Evolutionary conservation across 2,113 vertebrate genomes (phyloP), one percentile per base, ranked within the genome.

Genomic region (Mesocricetus auratus): DNA sequence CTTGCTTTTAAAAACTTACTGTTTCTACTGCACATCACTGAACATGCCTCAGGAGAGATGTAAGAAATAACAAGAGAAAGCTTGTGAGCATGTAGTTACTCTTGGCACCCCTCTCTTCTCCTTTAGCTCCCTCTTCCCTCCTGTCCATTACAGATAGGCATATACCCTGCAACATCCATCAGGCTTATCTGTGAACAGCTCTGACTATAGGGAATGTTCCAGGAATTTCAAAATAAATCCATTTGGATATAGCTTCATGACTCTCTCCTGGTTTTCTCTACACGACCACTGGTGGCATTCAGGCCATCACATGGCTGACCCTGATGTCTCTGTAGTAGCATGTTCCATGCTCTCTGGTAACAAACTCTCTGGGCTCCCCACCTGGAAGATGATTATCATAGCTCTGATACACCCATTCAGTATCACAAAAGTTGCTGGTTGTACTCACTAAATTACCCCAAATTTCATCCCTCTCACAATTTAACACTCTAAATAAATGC

Each of bases 401-500:
- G 75, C 42, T 94, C 47, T n/a, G 13, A 24, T 22, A 39, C 4
- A 5, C 74, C 78, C 47, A 74, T 50, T 82, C 53, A 91, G 15
- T 79, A 53, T 90, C 73, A 56, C 29, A 9, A 29, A 95, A 66
- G 69, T 97, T 85, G n/a, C 36, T 86, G 81, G 58, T 22, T 73
- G 3, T 60, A 31, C 36, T 86, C 58, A 64, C 58, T 68, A 78
- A 87, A 69, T 92, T 81, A 92, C 78, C 90, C 90, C 74, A 90
- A 22, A 88, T 53, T 56, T 62, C 79, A 94, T 87, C 86, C 33
- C 21, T 88, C 86, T 94, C 71, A 86, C 11, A 78, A 58, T 42
- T 90, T 85, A 95, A 92, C 31, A 64, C 56, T 86, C 88, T 62
- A 89, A 88, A 78, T 89, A 94, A 94, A 86, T 79, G 66, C 75